Base-by-base conservation (phyloP, 2,888 invertebrate species). In the Agrochola macilenta region DNA sequence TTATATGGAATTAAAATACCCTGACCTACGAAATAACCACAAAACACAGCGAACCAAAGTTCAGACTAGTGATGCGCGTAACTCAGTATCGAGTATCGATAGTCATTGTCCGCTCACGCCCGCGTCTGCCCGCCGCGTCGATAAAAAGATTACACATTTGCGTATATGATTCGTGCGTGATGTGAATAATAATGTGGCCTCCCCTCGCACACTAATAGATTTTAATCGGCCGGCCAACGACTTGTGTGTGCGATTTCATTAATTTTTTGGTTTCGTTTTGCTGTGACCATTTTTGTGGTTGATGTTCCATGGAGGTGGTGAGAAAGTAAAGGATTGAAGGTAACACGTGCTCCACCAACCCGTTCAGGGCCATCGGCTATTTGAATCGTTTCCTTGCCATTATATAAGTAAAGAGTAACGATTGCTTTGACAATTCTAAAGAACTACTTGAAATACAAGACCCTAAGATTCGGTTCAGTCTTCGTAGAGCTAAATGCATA, bases 61-160 rank as follows among this genome's bases (percentile, higher is more conserved):
- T 35, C 17, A 64, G 68, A 26, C 58, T 89, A 92, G 93, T 93
- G 92, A 88, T 89, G 94, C 87, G 90, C 88, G 88, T 87, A 88
- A 86, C 89, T 84, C 84, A 87, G 72, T 88, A 90, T 89, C 91
- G 92, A 92, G 82, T 88, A 92, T 93, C 94, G 93, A 94, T 90
- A 90, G 87, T 87, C 88, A 90, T 93, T 93, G 94, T 94, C 91
- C 91, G 85, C 90, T 87, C 90, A 89, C 88, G 91, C 83, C 85
- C 89, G 85, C 83, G 86, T 85, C 85, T 90, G 87, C 90, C 91
- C 91, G 92, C 91, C 92, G 88, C 91, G 89, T 90, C 94, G 95
- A 95, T 95, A 95, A 95, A 95, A 96, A 96, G 95, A 96, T 96
- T 95, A 95, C 94, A 91, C 94, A 93, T 95, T 95, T 92, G 94